phyloP scores from a whole-genome alignment of 2,888 invertebrate genomes.

The Cryptocephalus moraei region DNA sequence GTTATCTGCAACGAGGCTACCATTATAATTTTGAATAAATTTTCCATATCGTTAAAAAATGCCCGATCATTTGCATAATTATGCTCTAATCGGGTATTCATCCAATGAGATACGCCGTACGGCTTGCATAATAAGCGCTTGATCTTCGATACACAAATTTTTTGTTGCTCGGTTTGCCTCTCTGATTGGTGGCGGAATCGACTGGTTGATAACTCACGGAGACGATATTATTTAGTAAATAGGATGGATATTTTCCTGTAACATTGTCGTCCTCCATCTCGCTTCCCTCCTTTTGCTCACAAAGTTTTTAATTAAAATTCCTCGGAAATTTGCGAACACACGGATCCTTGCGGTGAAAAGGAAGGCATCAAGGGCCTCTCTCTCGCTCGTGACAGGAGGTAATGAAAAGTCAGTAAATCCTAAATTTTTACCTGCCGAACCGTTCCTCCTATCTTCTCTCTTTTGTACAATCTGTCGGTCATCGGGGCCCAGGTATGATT shows the following conservation, averaged over 20 bases:
- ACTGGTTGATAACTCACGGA: too few relatives aligned
- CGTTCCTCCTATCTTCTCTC: too few relatives aligned
- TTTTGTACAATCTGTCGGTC: not conserved
- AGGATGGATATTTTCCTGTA: too few relatives aligned
- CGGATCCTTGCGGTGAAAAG: too few relatives aligned
- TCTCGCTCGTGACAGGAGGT: conserved; percentile 16
- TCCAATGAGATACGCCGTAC: conserved; percentile 10
- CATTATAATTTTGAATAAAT: conserved; percentile 14
- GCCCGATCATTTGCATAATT: conserved; percentile 14
- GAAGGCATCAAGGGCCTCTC: too few relatives aligned
- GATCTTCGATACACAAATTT: not conserved
- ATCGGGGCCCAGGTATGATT: conserved; percentile 18
- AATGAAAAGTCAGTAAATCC: conserved; percentile 20
- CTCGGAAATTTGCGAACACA: too few relatives aligned
- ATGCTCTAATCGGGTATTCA: conserved; percentile 11
- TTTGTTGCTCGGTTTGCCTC: not conserved
- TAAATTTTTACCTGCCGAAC: conserved; percentile 16
- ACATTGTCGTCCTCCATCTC: too few relatives aligned
- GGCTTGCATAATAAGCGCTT: conserved; percentile 8
- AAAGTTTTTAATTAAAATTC: too few relatives aligned
- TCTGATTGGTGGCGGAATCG: too few relatives aligned
- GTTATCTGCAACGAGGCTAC: conserved; percentile 7
- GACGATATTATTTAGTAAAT: too few relatives aligned
- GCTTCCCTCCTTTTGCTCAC: too few relatives aligned
- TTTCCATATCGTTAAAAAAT: conserved; percentile 12